Conservation (phyloP, 92 coral and sea anemone genomes). For the Parazoanthus atlanticus region DNA sequence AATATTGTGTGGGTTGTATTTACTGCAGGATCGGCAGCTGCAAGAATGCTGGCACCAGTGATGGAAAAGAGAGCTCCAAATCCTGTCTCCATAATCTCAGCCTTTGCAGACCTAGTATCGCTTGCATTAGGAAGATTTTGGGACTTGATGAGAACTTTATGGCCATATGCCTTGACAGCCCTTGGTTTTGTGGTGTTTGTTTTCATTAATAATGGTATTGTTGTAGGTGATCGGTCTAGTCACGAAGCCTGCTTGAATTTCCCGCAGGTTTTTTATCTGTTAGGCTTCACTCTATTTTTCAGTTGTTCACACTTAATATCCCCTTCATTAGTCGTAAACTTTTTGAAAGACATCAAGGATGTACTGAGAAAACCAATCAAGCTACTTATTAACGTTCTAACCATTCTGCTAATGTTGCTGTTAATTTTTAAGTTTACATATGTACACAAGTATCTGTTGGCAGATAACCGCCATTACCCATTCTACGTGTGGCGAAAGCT, state of each 20-base stretch:
- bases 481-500: conserved; percentile 96
- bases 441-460: conserved; percentile 84
- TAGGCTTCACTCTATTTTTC: conserved; percentile 73
- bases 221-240: conserved; percentile 84
- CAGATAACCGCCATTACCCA: conserved; percentile 97
- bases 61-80: conserved; percentile 18
- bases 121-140: conserved; percentile 47
- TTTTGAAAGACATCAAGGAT: conserved; percentile 37
- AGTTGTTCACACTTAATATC: conserved; percentile 70
- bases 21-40: conserved; percentile 86
- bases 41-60: conserved; percentile 53
- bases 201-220: conserved; percentile 78
- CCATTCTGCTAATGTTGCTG: conserved; percentile 35
- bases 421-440: conserved; percentile 74
- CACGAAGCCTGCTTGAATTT: conserved; percentile 85
- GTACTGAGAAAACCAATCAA: conserved; percentile 48
- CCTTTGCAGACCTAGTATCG: conserved; percentile 47
- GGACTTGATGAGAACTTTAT: conserved; percentile 54
- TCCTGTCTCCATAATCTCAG: conserved; percentile 39
- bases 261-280: conserved; percentile 89
- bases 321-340: conserved; percentile 53
- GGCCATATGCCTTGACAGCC: conserved; percentile 75
- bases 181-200: conserved; percentile 67
- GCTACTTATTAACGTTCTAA: conserved; percentile 38
- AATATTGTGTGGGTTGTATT: conserved; percentile 91